These are phyloP conservation scores for Conchocele bisecta DNA, from an alignment of 2,888 invertebrate genomes.

Conservation along the genomic window DNA sequence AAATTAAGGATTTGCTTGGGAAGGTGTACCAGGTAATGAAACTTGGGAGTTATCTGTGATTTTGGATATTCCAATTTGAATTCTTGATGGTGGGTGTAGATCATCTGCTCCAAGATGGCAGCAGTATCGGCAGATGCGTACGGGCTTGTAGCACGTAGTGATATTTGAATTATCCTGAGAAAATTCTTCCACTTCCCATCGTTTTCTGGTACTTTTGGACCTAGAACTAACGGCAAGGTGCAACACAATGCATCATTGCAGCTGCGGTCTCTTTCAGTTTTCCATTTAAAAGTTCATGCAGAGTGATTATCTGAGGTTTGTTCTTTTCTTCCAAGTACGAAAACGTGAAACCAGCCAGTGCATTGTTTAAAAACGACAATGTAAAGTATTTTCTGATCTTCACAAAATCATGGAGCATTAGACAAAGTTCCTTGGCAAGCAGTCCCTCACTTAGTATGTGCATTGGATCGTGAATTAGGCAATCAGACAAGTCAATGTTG, in stretches of 20 bases:
- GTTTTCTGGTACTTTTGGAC: slow-evolving; percentile 7
- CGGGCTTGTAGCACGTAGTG: slow-evolving; percentile 5
- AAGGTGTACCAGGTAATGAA: slow-evolving; percentile 15
- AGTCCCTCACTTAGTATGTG: slow-evolving; percentile 19
- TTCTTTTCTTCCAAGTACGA: no score
- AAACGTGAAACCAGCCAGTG: not conserved
- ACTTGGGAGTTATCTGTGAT: no score
- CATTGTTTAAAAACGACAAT: slow-evolving; percentile 2
- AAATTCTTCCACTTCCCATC: no score
- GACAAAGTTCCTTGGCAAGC: slow-evolving; percentile 11
- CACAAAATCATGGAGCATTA: no score
- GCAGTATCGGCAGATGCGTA: slow-evolving; percentile 4
- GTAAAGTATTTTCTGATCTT: slow-evolving; percentile 12
- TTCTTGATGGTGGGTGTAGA: slow-evolving; percentile 4
- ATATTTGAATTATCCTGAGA: no score
- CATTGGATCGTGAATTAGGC: slow-evolving; percentile 19
- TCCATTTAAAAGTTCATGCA: slow-evolving; percentile 8
- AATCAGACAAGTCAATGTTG: not conserved
- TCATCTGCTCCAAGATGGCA: slow-evolving; percentile 6
- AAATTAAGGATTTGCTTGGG: slow-evolving; percentile 1
- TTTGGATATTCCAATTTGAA: no score
- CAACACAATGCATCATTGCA: slow-evolving; percentile 4
- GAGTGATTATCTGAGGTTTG: slow-evolving; percentile 2
- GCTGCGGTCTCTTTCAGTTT: slow-evolving; percentile 13
- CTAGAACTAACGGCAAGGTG: slow-evolving; percentile 9